Evolutionary conservation across 2,797 vertebrate species (phyloP).

Genomic region (Sebastes aleutianus): DNA sequence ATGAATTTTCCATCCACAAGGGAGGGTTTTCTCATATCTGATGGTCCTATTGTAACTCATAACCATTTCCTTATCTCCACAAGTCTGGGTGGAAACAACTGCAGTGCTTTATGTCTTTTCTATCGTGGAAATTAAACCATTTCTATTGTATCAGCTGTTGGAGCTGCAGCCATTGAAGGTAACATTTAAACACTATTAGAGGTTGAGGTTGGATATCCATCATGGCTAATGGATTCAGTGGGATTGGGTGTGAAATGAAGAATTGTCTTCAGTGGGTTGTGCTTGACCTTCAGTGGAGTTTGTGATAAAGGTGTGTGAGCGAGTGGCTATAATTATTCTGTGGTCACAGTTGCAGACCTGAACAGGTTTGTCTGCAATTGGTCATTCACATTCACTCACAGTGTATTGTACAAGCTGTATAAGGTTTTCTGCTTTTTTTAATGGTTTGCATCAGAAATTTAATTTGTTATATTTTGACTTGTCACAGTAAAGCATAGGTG

Average conservation of each 20-base stretch:
- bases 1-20: not conserved
- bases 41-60: not conserved
- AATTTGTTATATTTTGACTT: not conserved
- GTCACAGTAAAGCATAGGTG: not conserved
- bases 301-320: conserved; percentile 30
- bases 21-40: conserved; percentile 3
- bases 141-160: conserved; percentile 1
- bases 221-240: conserved; percentile 35
- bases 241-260: conserved; percentile 30
- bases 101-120: not conserved
- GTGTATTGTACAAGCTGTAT: not conserved
- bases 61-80: conserved; percentile 2
- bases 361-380: not conserved
- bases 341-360: not conserved
- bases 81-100: not conserved
- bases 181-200: conserved; percentile 37
- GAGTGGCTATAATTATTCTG: not conserved
- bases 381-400: not conserved
- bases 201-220: conserved; percentile 7
- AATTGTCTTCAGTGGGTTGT: conserved; percentile 23
- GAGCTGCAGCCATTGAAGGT: not conserved
- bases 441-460: too few species aligned
- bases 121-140: not conserved
- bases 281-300: conserved; percentile 55
- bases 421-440: not conserved